A percentile compares a stretch with the other conserved stretches of the same genome.
phyloP scores from a whole-genome alignment of 53 echinoderm and acorn worm species.

The Crossaster papposus region DNA sequence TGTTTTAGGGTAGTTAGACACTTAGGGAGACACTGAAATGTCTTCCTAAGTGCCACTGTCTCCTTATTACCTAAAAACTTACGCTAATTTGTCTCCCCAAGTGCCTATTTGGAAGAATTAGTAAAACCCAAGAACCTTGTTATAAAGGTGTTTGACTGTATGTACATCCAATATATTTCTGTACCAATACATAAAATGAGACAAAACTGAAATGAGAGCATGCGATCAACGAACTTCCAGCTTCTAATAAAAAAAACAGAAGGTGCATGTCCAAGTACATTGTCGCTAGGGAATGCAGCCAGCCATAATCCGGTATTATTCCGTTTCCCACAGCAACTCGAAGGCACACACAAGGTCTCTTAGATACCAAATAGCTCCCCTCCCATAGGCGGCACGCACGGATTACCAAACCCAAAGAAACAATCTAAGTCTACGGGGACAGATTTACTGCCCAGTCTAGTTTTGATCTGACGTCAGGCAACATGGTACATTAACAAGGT shows the following conservation, averaged over 20 bases:
- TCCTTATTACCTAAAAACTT: too few species aligned
- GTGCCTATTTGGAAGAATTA: too few species aligned
- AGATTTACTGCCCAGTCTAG: background rate
- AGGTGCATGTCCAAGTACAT: background rate
- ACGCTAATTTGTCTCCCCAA: too few species aligned
- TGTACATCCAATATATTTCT: background rate
- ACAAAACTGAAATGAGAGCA: background rate
- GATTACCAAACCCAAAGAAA: conserved; percentile 6
- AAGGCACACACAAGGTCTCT: background rate
- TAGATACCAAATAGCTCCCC: conserved; percentile 4
- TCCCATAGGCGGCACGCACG: background rate
- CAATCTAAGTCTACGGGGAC: background rate
- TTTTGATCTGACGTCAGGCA: background rate
- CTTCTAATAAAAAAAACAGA: background rate
- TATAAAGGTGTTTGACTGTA: too few species aligned
- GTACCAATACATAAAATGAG: background rate
- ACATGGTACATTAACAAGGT: background rate
- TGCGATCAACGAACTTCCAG: background rate
- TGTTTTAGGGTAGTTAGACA: too few species aligned
- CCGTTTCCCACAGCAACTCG: background rate
- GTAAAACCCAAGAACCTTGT: too few species aligned
- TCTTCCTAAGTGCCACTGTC: too few species aligned
- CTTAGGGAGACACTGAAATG: too few species aligned
- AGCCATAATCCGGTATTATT: background rate
- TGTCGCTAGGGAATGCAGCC: background rate